Base-by-base conservation (phyloP, 2,888 invertebrate genomes). In the Protula sp. region DNA sequence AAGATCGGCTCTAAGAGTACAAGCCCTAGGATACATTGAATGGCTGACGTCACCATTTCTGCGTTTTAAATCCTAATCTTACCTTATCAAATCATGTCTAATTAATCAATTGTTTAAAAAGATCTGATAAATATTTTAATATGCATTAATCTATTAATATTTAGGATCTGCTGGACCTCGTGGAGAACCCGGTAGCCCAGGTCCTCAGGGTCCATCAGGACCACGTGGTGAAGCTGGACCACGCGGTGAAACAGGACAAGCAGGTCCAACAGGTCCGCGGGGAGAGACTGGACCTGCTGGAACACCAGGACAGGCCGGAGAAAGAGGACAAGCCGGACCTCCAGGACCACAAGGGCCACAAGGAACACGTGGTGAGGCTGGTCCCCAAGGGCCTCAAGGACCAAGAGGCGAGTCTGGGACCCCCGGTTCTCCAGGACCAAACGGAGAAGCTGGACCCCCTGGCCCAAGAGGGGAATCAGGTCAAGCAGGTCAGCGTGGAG, bases 271-370 rank as follows among this genome's bases (percentile, higher is more conserved):
- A 47, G 67, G 67, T 9, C 45, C 54, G 22, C 38, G 61, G 22
- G 67, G 67, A 54, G 22, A 19, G 14, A n/a, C 54, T 9, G 57
- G 57, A 3, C 26, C 52, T 5, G 26, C 30, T 9, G 57, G 56
- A 30, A 22, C 26, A 1, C 47, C 31, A 27, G 64, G 64, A 24
- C 28, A 22, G 19, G 3, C 48, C 29, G 66, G 66, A 52, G 14
- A 29, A 50, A 30, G 59, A 38, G 67, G 67, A 14, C 50, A 55
- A 14, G 14, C 47, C 30, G 67, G 67, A 22, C 61, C 31, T 50
- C n/a, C 55, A 22, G 66, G 66, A 50, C 53, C 57, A 30, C n/a
- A 27, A n/a, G 67, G 66, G 52, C 58, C 55, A 2, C 59, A 51
- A 47, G 65, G 65, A 45, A 52, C 45, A 53, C 31, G 59, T 47